Evolutionary conservation across 2,888 invertebrate species (phyloP).

Genomic region (Diplolepis rosae): DNA sequence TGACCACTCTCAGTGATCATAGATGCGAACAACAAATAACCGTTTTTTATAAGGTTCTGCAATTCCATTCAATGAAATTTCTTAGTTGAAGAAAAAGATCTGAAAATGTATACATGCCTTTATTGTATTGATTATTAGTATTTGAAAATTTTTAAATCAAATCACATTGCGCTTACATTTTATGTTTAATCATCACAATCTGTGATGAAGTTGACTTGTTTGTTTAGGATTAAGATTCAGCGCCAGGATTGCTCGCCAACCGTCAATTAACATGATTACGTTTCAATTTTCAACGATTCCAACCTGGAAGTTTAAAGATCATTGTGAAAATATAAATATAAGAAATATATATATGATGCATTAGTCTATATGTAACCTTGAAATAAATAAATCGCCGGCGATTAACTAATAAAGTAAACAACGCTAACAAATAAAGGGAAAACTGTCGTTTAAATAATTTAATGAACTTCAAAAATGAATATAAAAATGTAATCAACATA

Average conservation of each 20-base stretch:
- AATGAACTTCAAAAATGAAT: background rate
- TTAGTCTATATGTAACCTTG: background rate
- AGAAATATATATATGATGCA: background rate
- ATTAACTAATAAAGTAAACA: no score
- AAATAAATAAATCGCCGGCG: background rate
- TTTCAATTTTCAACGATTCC: background rate
- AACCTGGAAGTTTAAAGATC: background rate
- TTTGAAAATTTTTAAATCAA: background rate
- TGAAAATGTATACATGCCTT: background rate
- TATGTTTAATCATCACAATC: background rate
- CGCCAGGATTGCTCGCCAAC: background rate
- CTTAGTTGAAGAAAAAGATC: background rate
- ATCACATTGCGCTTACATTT: background rate
- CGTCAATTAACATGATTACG: background rate
- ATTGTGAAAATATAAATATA: background rate
- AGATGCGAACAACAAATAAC: background rate
- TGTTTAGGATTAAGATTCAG: background rate
- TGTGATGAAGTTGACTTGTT: background rate
- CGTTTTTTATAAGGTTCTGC: background rate
- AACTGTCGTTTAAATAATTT: background rate
- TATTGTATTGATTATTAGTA: background rate
- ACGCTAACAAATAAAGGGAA: background rate
- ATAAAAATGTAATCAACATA: background rate
- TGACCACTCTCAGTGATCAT: slow-evolving; percentile 20
- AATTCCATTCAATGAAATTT: slow-evolving; percentile 7